These are phyloP conservation scores for Diaperis boleti DNA, from an alignment of 2,888 invertebrate species.

Conservation along the genomic window DNA sequence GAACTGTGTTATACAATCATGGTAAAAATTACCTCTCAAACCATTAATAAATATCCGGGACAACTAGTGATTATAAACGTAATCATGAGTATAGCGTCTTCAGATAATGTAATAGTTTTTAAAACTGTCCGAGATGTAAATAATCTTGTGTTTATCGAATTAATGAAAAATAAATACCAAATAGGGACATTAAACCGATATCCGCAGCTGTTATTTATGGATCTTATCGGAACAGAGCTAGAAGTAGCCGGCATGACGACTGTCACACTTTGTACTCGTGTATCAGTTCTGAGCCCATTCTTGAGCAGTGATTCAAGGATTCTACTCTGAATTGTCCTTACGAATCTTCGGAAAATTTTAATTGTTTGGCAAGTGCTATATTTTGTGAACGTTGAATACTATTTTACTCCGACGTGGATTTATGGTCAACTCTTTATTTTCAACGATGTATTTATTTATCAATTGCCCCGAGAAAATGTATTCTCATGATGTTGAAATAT, in stretches of 20 bases:
- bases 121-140: constrained; percentile 14
- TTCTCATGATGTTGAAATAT: no score
- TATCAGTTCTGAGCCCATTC: constrained; percentile 24
- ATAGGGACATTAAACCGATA: constrained; percentile 39
- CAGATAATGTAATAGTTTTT: constrained; percentile 16
- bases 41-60: no score
- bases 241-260: constrained; percentile 41
- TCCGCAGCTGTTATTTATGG: constrained; percentile 36
- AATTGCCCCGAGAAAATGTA: no score
- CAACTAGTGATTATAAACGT: no score
- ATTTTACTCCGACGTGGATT: no score
- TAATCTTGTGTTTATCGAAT: constrained; percentile 24
- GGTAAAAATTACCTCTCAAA: no score
- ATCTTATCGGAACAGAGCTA: constrained; percentile 22
- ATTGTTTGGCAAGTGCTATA: no score
- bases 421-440: no score
- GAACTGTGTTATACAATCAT: no score
- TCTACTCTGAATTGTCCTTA: neutral
- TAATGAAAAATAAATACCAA: constrained; percentile 29
- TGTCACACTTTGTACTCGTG: constrained; percentile 29
- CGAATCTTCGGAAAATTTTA: neutral
- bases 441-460: no score
- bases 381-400: no score
- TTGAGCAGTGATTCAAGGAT: constrained; percentile 11
- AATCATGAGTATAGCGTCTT: no score